Base-by-base conservation (phyloP, 2,113 vertebrate genomes). In the Hystrix brachyura region DNA sequence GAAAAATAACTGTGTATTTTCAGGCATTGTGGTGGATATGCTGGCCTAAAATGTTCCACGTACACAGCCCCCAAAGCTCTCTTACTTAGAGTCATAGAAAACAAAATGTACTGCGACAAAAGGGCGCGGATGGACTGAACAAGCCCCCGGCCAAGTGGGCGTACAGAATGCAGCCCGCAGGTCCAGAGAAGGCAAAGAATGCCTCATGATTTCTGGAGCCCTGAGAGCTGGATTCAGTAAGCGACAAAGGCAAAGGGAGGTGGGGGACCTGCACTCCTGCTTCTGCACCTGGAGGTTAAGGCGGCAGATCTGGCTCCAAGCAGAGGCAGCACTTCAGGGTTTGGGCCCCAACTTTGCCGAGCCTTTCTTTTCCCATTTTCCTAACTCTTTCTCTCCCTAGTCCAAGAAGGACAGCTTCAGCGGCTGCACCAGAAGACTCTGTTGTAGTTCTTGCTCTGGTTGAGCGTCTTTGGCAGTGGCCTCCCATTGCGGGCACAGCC, bases 341-440 rank as follows among this genome's bases (percentile, higher is more conserved):
- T n/a, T 34, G 0, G 25, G 32, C 25, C 23, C 27, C 25, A 2
- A 19, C 46, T 55, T 43, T 53, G n/a, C 29, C 1, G 3, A 11
- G 43, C 51, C n/a, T 57, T 14, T 25, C 59, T 64, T 5, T 8
- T 46, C 65, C 76, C 34, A 55, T 2, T 5, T 57, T 43, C 43
- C n/a, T 18, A 60, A 4, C 4, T 19, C 46, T 3, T 19, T 34
- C 34, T 17, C 48, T 46, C 34, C 17, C 1, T 7, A 3, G 5
- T 25, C 43, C 0, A 0, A 64, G 79, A 81, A 13, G 14, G 3
- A 23, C 25, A 43, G 5, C 62, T 53, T 27, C 32, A 0, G 43
- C 19, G 79, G 23, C 51, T 53, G 27, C 62, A 2, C 32, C 3
- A 27, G 32, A 67, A 64, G 46, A 18, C 15, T 17, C 60, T 19